These are phyloP conservation scores for Geotrupes spiniger DNA, from an alignment of 2,888 invertebrate species.

Conservation along the genomic window DNA sequence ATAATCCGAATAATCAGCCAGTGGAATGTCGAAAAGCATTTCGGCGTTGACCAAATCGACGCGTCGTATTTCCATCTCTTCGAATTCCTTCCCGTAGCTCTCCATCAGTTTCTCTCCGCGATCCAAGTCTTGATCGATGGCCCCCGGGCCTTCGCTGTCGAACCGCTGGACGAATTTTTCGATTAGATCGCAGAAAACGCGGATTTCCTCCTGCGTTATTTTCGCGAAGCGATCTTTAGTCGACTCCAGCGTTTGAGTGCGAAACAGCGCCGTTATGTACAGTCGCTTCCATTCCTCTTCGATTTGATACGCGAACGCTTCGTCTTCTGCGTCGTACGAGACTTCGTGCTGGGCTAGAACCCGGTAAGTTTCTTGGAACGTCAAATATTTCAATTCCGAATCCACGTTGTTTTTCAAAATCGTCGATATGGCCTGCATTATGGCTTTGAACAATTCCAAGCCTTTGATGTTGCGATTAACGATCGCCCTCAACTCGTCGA, in stretches of 20 bases:
- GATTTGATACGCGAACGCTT: conserved; percentile 58
- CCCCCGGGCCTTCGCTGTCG: conserved; percentile 73
- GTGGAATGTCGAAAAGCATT: conserved; percentile 81
- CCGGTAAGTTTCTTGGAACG: conserved; percentile 75
- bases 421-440: conserved; percentile 77
- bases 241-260: conserved; percentile 67
- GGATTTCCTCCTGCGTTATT: conserved; percentile 74
- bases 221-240: conserved; percentile 86
- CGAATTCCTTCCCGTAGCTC: conserved; percentile 65
- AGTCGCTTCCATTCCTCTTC: conserved; percentile 69
- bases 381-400: conserved; percentile 71
- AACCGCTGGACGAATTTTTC: conserved; percentile 72
- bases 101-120: conserved; percentile 69
- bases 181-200: conserved; percentile 61
- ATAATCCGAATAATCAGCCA: conserved; percentile 79
- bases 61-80: conserved; percentile 64
- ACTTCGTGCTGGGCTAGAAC: conserved; percentile 71
- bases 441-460: conserved; percentile 76
- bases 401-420: conserved; percentile 74
- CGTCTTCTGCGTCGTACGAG: conserved; percentile 55
- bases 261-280: conserved; percentile 66
- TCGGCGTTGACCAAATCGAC: conserved; percentile 69
- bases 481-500: conserved; percentile 60
- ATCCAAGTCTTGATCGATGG: conserved; percentile 76
- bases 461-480: conserved; percentile 76